Percentiles rank a stretch among this genome's conserved stretches.
These are phyloP conservation scores for Cephalopachus bancanus DNA, from an alignment of 2,797 vertebrate species.

Conservation along the genomic window DNA sequence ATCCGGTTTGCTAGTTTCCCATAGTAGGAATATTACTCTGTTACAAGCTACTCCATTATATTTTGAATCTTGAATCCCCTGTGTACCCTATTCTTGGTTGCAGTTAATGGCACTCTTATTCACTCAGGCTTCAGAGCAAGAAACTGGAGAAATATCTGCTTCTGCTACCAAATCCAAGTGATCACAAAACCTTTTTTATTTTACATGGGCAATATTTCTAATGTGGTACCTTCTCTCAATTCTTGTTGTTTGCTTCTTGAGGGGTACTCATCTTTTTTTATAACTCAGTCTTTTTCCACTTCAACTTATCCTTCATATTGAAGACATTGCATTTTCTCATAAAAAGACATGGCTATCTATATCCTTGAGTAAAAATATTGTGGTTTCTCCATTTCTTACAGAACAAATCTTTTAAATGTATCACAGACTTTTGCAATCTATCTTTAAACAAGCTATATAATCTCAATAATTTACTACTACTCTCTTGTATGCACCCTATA, in stretches of 20 bases:
- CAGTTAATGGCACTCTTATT: not conserved
- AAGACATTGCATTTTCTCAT: not conserved
- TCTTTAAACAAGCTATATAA: not conserved
- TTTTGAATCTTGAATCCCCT: not conserved
- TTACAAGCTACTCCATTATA: not conserved
- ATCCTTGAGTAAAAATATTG: not conserved
- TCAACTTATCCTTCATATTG: not conserved
- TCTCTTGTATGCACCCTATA: not conserved
- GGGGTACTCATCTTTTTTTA: not conserved
- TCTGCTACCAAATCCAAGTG: not conserved
- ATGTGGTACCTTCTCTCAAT: not conserved
- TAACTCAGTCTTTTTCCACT: conserved; percentile 2
- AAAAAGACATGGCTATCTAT: not conserved
- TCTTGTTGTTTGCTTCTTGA: not conserved
- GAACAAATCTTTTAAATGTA: not conserved
- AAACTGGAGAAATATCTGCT: not conserved
- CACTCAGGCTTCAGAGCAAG: not conserved
- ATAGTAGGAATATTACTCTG: not conserved
- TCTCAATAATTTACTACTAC: not conserved
- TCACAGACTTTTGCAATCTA: not conserved
- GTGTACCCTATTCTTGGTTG: not conserved
- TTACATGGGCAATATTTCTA: not conserved
- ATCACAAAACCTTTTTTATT: conserved; percentile 28
- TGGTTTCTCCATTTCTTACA: conserved; percentile 1
- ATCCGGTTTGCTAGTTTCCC: not conserved